Evolutionary conservation across 1,140 invertebrate genomes (phyloP).

Genomic region (Berghia stephanieae): DNA sequence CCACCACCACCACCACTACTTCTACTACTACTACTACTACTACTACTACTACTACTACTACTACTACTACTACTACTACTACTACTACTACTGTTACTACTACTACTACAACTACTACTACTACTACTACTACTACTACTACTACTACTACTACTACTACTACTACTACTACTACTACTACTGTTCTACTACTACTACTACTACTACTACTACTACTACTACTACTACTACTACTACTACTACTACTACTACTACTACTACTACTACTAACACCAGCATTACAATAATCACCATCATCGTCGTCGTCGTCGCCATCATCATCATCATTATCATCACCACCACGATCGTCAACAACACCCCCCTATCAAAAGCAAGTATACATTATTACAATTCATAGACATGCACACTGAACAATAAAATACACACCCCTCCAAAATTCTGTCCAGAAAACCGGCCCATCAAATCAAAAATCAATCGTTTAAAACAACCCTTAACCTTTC

Average conservation of each 20-base stretch:
- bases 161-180: too few species aligned
- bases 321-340: too few species aligned
- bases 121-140: conserved; percentile 23
- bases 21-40: conserved; percentile 7
- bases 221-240: conserved; percentile 29
- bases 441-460: background rate
- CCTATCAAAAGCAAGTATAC: background rate
- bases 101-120: conserved; percentile 14
- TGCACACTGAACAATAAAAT: background rate
- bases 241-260: conserved; percentile 30
- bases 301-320: too few species aligned
- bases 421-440: too few species aligned
- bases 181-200: conserved; percentile 18
- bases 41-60: background rate
- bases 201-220: conserved; percentile 33
- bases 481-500: too few species aligned
- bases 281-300: background rate
- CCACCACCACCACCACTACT: background rate
- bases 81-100: conserved; percentile 9
- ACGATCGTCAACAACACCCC: too few species aligned
- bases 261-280: background rate
- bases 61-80: background rate
- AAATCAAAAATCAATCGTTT: too few species aligned
- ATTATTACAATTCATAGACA: background rate
- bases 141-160: conserved; percentile 27